Base-by-base conservation (phyloP, 2,797 vertebrate species). In the Macrochelys suwanniensis region DNA sequence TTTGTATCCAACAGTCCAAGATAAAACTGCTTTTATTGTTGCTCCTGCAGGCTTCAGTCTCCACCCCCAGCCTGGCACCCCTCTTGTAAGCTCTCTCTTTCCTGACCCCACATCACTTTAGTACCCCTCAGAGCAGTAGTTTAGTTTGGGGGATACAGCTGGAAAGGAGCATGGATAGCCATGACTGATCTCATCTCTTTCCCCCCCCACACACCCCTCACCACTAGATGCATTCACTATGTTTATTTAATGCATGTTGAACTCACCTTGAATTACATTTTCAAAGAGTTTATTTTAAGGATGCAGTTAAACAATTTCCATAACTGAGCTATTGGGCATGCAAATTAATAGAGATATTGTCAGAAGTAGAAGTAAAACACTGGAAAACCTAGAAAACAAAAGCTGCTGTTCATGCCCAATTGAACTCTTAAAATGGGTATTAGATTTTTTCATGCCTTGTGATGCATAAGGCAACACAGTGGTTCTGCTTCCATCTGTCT, bases 51-150 rank as follows among this genome's bases (percentile, higher is more conserved):
- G 10, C 3, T 87, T 50, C 31, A 42, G 2, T 45, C 80, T 57
- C 37, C 31, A 77, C 42, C 45, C 5, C 88, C 12, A 76, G 12
- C 59, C 25, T 91, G 37, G 28, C 1, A 51, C n/a, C 5, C 7
- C 26, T 7, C 1, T 0, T 12, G 0, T 10, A 19, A 92, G 4
- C 13, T 85, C 59, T 61, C 28, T 61, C 31, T 15, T 31, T 13
- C 28, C 13, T 61, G 6, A 33, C 33, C 28, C 31, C 21, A 54
- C 53, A 8, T 23, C 7, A 3, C 53, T 54, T 54, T 54, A 54
- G 21, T 23, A 54, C 8, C 53, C 7, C 53, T 9, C 53, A 54
- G 21, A 54, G 21, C 50, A 4, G 50, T 50, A 50, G 13, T 50
- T 50, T 54, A 54, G 7, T 54, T 9, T 21, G 53, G 57, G 28